Conservation (phyloP, 2,113 vertebrate genomes). For the Ancistrus triradiatus region DNA sequence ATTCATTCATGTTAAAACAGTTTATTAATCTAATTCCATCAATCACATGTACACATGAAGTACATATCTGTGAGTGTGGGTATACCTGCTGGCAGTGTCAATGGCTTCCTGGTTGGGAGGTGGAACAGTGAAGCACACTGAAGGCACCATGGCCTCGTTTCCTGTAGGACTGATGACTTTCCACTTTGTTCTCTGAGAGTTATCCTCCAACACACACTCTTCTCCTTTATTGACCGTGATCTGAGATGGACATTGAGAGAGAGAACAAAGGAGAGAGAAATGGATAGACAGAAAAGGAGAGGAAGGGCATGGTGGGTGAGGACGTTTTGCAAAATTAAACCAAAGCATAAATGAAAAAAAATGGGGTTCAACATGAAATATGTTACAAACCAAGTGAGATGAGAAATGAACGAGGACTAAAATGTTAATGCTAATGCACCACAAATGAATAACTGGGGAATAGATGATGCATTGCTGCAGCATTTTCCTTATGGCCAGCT, state of each 20-base stretch:
- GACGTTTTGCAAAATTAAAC: neutral
- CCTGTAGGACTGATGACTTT: conserved; percentile 95
- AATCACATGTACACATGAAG: too few relatives aligned
- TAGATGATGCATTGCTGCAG: conserved; percentile 1
- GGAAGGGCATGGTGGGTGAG: conserved; percentile 6
- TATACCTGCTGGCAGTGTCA: conserved; percentile 84
- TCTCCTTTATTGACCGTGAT: conserved; percentile 91
- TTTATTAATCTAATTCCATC: too few relatives aligned
- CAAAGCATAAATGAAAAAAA: conserved; percentile 13
- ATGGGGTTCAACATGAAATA: conserved; percentile 1
- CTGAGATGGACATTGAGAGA: conserved; percentile 60
- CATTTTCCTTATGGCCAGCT: neutral
- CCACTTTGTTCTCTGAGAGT: conserved; percentile 95
- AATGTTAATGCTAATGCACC: conserved; percentile 36
- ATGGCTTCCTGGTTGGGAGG: conserved; percentile 90
- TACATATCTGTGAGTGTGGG: neutral
- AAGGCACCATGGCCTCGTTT: conserved; percentile 97
- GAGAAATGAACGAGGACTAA: conserved; percentile 18
- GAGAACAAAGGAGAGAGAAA: neutral
- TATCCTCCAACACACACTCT: conserved; percentile 95
- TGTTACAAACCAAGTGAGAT: conserved; percentile 13
- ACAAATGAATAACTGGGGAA: conserved; percentile 14
- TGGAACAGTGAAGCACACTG: conserved; percentile 90
- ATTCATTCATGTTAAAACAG: too few relatives aligned
- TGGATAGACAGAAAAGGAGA: conserved; percentile 13